These are phyloP conservation scores for Psammodynastes pulverulentus DNA, from an alignment of 2,113 vertebrate genomes.

Conservation along the genomic window DNA sequence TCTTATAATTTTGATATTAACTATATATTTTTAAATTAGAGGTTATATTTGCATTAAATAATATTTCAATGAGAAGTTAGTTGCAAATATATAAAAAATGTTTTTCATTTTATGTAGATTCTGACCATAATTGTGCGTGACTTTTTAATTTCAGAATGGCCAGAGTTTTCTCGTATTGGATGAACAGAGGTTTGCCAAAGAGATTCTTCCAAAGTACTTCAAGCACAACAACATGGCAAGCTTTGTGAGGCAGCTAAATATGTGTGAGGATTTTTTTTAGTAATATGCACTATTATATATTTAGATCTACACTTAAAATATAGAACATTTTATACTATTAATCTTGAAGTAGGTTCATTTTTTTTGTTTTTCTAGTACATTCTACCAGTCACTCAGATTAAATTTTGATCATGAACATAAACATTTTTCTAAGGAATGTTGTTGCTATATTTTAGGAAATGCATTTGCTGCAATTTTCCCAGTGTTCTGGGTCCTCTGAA, in stretches of 20 bases:
- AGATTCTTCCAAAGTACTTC: conserved; percentile 97
- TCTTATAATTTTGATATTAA: neutral
- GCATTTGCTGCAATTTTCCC: neutral
- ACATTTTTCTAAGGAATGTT: neutral
- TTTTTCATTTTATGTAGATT: neutral
- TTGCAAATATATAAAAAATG: neutral
- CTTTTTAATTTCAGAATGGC: conserved; percentile 78
- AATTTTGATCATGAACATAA: neutral
- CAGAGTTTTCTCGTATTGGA: conserved; percentile 94
- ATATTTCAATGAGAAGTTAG: neutral
- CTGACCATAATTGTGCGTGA: neutral
- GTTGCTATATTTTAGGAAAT: neutral
- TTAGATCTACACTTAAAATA: neutral
- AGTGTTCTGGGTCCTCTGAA: neutral
- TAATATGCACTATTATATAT: neutral
- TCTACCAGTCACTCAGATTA: neutral
- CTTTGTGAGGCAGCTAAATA: conserved; percentile 96
- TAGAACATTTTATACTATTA: neutral
- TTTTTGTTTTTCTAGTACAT: neutral
- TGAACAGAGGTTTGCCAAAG: conserved; percentile 93
- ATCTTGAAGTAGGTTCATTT: neutral
- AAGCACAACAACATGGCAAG: conserved; percentile 99
- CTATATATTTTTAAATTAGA: neutral
- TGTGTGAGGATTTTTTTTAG: conserved; percentile 81
- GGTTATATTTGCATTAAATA: neutral